Evolutionary conservation across 2,797 vertebrate genomes (phyloP), one percentile per base, ranked within the genome.

Genomic region (Lates japonicus): DNA sequence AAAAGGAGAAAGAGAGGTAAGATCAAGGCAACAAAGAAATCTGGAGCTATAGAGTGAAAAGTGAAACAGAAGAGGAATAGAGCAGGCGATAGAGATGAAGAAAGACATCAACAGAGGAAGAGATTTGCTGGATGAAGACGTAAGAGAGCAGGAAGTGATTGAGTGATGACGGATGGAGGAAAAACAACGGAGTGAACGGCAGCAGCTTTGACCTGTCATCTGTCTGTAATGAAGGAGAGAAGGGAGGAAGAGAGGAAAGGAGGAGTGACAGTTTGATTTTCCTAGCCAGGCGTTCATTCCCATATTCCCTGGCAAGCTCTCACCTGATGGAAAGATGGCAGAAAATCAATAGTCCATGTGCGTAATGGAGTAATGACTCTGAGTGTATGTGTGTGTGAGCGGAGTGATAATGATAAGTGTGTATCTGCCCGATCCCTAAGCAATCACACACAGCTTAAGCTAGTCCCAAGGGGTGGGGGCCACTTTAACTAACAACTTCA

Each of bases 341-440:
- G 95, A 84, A 97, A 98, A 97, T 97, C 96, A 96, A 96, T 97
- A 95, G 87, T 71, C 85, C 82, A 90, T 93, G 88, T 93, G 94
- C 93, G 95, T 96, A 96, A 97, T 95, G 87, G 95, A 95, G 95
- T 95, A 94, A 96, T 96, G 95, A 95, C 90, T 93, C 86, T 84
- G 81, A 88, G 90, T 87, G 87, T 91, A 74, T 93, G 88, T 91
- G 86, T 88, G 84, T 75, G 76, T 88, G 87, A 89, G 91, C 85
- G 84, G 88, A n/a, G n/a, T n/a, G n/a, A 87, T 90, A 91, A 91
- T 91, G 89, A 91, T 92, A 90, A 90, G 90, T 90, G 88, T 91
- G 87, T 90, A 87, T 91, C 87, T 88, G 84, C 76, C 78, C 84
- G 71, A 91, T 94, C 92, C 93, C 92, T 92, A 90, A 95, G 93